Percentiles rank a stretch among this genome's conserved stretches.
Evolutionary conservation across 2,113 vertebrate species (phyloP).

Genomic region (Rhipidura dahli): DNA sequence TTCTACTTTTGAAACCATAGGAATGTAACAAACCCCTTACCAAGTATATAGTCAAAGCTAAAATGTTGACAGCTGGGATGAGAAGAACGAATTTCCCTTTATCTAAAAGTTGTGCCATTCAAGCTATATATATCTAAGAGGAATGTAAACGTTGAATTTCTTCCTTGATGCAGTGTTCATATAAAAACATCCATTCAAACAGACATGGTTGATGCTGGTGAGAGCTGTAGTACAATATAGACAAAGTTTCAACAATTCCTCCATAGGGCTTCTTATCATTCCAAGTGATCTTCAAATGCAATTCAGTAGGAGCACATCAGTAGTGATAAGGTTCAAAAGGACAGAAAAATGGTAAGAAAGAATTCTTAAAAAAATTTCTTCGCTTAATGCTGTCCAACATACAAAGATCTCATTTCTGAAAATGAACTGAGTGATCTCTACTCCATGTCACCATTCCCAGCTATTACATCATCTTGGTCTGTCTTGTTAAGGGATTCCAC

Average conservation of each 20-base stretch:
- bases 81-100: neutral
- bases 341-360: neutral
- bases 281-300: neutral
- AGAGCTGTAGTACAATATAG: neutral
- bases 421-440: neutral
- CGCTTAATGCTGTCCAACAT: neutral
- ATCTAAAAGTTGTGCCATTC: neutral
- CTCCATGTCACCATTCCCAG: neutral
- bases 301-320: neutral
- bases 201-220: neutral
- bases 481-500: neutral
- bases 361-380: neutral
- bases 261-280: neutral
- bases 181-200: neutral
- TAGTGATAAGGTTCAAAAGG: neutral
- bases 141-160: neutral
- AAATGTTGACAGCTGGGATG: conserved; percentile 15
- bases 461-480: neutral
- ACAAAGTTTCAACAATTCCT: neutral
- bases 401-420: neutral
- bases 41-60: neutral
- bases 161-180: neutral
- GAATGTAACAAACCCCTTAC: neutral
- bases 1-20: neutral
- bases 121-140: neutral